Conservation (phyloP, 2,113 vertebrate species). For the Indri indri region DNA sequence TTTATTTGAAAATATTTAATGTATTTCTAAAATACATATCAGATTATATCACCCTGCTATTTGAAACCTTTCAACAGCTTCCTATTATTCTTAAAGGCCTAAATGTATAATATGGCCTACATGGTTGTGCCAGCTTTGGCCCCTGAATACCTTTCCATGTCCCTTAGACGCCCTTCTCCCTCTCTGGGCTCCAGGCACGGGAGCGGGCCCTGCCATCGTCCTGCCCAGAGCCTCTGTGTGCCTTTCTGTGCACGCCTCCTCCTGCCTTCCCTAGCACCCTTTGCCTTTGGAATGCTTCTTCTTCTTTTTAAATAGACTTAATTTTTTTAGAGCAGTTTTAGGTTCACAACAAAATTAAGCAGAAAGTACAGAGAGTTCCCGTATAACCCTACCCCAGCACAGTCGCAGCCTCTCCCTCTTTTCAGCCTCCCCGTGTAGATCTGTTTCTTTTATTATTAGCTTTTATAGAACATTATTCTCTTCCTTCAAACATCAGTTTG, state of each 20-base stretch:
- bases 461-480: background rate
- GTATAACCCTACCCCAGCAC: too few relatives aligned
- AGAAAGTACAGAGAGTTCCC: background rate
- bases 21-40: background rate
- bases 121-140: background rate
- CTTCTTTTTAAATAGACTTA: background rate
- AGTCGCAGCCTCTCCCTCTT: rapidly evolving
- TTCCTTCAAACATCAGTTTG: background rate
- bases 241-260: background rate
- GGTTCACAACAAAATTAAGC: background rate
- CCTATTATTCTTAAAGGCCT: background rate
- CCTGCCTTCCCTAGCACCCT: background rate
- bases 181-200: background rate
- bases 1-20: background rate
- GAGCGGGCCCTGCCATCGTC: rapidly evolving
- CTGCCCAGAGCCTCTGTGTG: background rate
- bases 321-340: background rate
- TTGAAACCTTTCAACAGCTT: background rate
- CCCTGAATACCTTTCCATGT: background rate
- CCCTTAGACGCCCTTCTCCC: background rate
- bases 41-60: background rate
- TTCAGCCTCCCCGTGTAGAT: background rate
- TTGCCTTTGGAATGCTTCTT: background rate
- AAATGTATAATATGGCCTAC: background rate
- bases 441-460: background rate